A percentile compares a stretch with the other conserved stretches of the same genome.
Conservation (phyloP, 2,888 invertebrate genomes). For the Pollenia amentaria region DNA sequence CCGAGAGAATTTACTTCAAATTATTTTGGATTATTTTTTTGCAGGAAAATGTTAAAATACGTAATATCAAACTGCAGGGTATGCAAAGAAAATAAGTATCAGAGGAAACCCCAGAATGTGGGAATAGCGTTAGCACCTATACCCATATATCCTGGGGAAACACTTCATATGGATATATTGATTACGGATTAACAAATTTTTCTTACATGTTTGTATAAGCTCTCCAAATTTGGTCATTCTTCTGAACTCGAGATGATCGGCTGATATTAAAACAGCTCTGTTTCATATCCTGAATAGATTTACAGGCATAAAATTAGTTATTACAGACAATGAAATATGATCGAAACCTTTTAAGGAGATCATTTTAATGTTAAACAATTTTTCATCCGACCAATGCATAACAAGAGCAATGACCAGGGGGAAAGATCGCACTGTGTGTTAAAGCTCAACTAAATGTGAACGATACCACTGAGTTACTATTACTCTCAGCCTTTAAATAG, state of each 20-base stretch:
- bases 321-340: constrained; percentile 52
- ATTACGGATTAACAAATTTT: constrained; percentile 56
- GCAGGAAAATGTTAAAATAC: constrained; percentile 40
- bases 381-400: constrained; percentile 63
- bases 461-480: constrained; percentile 50
- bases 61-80: constrained; percentile 53
- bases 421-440: constrained; percentile 60
- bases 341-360: neutral
- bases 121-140: constrained; percentile 50
- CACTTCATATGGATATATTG: neutral
- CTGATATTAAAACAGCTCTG: neutral
- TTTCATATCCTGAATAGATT: too few species aligned
- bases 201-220: constrained; percentile 57
- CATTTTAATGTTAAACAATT: constrained; percentile 45
- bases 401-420: constrained; percentile 60
- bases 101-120: constrained; percentile 55
- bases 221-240: constrained; percentile 59
- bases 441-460: constrained; percentile 51
- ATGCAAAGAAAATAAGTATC: constrained; percentile 63
- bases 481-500: constrained; percentile 52
- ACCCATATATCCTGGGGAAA: neutral
- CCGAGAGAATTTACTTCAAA: constrained; percentile 28
- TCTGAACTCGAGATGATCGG: constrained; percentile 31
- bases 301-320: too few species aligned
- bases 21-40: constrained; percentile 52